Conservation (phyloP, 2,888 invertebrate species). For the Rhingia campestris region DNA sequence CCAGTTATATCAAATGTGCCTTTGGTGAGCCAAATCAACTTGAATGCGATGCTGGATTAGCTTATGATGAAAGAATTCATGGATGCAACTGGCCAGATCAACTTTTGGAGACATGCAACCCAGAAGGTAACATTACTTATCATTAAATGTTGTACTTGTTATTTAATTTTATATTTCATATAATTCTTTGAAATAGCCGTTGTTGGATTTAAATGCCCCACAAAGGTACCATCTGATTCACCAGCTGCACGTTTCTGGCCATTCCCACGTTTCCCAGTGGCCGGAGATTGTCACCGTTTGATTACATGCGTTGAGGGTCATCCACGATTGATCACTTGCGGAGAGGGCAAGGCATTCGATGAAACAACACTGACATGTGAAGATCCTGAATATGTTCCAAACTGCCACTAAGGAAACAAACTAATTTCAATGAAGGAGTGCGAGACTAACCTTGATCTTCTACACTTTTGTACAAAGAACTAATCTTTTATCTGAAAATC, state of each 20-base stretch:
- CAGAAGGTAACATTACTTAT: constrained; percentile 87
- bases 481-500: constrained; percentile 20
- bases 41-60: constrained; percentile 93
- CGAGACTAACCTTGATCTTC: constrained; percentile 25
- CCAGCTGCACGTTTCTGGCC: constrained; percentile 95
- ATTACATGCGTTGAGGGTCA: constrained; percentile 96
- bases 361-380: constrained; percentile 92
- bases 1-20: constrained; percentile 93
- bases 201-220: constrained; percentile 95
- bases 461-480: constrained; percentile 56
- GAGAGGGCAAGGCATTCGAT: constrained; percentile 93
- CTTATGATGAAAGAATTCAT: constrained; percentile 93
- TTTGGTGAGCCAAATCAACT: constrained; percentile 91
- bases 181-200: constrained; percentile 85
- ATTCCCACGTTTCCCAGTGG: constrained; percentile 94
- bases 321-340: constrained; percentile 94
- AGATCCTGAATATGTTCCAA: constrained; percentile 83
- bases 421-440: constrained; percentile 1
- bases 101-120: constrained; percentile 92
- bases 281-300: constrained; percentile 92
- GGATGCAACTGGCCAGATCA: constrained; percentile 97
- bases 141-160: background rate
- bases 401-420: constrained; percentile 79
- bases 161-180: constrained; percentile 68
- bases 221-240: constrained; percentile 90